Evolutionary conservation across 1,140 invertebrate species (phyloP).

Genomic region (Drosophila asahinai): DNA sequence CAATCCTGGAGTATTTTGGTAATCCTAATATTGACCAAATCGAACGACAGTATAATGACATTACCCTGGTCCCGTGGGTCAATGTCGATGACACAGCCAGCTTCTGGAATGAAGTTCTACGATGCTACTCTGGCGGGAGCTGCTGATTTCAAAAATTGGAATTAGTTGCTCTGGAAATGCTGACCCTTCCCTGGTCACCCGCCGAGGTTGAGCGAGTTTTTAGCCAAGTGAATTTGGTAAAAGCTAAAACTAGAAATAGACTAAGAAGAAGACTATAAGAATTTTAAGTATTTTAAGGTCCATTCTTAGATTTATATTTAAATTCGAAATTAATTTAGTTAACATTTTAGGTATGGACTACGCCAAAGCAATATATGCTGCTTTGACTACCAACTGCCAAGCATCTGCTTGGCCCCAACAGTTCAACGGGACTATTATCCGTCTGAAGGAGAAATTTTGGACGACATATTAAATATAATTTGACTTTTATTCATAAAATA

Average conservation of each 20-base stretch:
- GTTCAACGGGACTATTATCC: too few relatives aligned
- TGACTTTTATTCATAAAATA: too few relatives aligned
- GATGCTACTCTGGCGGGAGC: neutral
- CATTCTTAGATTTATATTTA: neutral
- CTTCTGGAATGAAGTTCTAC: neutral
- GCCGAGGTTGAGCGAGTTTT: neutral
- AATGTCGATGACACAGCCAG: neutral
- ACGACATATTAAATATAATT: too few relatives aligned
- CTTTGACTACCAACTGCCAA: neutral
- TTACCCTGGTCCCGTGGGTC: neutral
- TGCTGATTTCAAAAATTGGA: neutral
- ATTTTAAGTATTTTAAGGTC: neutral
- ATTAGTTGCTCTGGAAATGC: neutral
- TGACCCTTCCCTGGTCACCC: neutral
- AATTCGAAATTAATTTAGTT: neutral
- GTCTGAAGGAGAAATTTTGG: too few relatives aligned
- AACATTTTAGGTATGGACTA: neutral
- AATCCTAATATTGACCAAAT: constrained; percentile 5
- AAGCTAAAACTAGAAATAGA: neutral
- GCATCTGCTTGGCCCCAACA: neutral
- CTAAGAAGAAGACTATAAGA: too few relatives aligned
- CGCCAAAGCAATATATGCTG: neutral
- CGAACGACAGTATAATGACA: neutral
- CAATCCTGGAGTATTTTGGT: constrained; percentile 14
- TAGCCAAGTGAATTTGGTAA: neutral